Evolutionary conservation across 1,140 invertebrate genomes (phyloP), one percentile per base, ranked within the genome.

Genomic region (Penaeus vannamei): DNA sequence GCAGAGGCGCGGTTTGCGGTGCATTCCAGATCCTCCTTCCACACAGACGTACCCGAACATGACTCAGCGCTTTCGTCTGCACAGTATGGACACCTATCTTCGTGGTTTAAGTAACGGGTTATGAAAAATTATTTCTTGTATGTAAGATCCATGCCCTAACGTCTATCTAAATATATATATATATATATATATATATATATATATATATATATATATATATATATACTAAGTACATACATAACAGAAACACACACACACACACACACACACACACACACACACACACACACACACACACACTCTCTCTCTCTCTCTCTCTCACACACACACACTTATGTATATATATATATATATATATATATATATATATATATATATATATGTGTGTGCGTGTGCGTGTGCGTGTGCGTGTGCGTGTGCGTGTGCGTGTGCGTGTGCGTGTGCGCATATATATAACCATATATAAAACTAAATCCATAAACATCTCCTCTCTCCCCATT

Each of bases 281-380:
- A 76, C 32, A 22, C 32, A 22, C 32, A 22, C 32, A 22, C 32
- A 29, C 32, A 22, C 32, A 29, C 32, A 29, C 32, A 29, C 32
- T 2, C 32, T 2, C 12, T 2, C 32, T 2, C 32, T 2, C 32
- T 4, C 22, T 0, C 12, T 4, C 32, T 2, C 32, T 2, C n/a
- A 4, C 32, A 29, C 32, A 7, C 32, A 26, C 32, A 26, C 29
- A 76, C n/a, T 8, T n/a, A 76, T 32, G 0, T 76, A 76, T 76
- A 26, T 76, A 76, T 76, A 26, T 76, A n/a, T n/a, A 3, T 76
- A 76, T 76, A 76, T 76, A 76, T 76, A 76, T 76, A 76, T 76
- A 76, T 76, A 76, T 76, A 76, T 76, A 76, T 76, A 76, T 76
- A 76, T 76, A 76, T 76, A 76, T 76, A n/a, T 76, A 76, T 76